Conservation (phyloP, 1,140 invertebrate genomes). For the Drosophila auraria region DNA sequence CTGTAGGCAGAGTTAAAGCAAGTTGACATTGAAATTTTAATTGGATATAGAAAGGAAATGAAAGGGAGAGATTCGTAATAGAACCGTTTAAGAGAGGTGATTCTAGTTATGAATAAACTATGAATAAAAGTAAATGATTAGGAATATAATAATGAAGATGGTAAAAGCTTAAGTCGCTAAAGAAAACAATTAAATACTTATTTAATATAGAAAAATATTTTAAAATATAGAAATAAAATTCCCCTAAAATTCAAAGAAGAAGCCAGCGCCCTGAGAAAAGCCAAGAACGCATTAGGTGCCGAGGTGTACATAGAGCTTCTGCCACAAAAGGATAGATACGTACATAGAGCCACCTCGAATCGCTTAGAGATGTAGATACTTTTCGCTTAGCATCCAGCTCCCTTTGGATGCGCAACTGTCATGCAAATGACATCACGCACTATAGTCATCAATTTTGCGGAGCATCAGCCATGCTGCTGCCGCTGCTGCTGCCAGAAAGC, state of each 20-base stretch:
- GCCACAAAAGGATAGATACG: conserved; percentile 4
- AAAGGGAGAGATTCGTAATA: not conserved
- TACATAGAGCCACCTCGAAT: conserved; percentile 27
- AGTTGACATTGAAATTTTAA: conserved; percentile 64
- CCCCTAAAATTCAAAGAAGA: no score
- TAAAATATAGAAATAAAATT: not conserved
- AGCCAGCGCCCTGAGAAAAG: not conserved
- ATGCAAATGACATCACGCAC: conserved; percentile 82
- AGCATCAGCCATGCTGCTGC: conserved; percentile 16
- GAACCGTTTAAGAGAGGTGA: not conserved
- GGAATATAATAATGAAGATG: no score
- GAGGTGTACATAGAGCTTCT: not conserved
- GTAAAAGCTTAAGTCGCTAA: not conserved
- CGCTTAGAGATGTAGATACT: conserved; percentile 52
- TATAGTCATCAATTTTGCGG: conserved; percentile 79
- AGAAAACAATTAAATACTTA: no score
- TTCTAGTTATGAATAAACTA: no score
- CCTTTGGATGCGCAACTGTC: conserved; percentile 73
- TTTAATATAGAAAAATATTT: not conserved
- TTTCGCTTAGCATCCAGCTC: conserved; percentile 37
- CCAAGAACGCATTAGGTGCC: not conserved
- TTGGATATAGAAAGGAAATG: conserved; percentile 16
- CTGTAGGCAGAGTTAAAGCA: conserved; percentile 5
- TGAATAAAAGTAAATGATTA: no score
- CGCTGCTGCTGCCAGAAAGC: conserved; percentile 41